Evolutionary conservation across 2,888 invertebrate species (phyloP), one percentile per base, ranked within the genome.

Genomic region (Ophion slaviceki): DNA sequence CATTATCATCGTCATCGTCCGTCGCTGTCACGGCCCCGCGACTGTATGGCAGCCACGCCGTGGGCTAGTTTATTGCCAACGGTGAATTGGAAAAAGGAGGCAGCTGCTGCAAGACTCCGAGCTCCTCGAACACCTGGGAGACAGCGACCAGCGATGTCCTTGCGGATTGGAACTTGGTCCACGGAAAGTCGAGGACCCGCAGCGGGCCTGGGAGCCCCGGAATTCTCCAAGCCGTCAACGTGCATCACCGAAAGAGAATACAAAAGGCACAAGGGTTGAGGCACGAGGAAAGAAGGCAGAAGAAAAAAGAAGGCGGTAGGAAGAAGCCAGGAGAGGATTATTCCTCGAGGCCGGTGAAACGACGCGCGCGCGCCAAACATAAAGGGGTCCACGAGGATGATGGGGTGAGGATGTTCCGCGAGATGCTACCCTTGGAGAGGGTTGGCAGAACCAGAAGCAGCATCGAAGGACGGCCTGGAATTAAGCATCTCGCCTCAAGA

Each of bases 401-500:
- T 78, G 77, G 76, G 71, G 75, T 68, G 74, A 68, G 80, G 85
- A 80, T 85, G 81, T 76, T 85, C 87, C 71, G 87, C 85, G 90
- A 90, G 89, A 88, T 89, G 88, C 89, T 90, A 87, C 88, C 89
- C 89, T 89, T 85, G 88, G 90, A 82, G 85, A 82, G 85, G 85
- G 79, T 80, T 82, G 82, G 32, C 78, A 70, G 84, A 76, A 74
- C 40, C 40, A 40, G 40, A 40, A 40, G 45, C 66, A 75, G 79
- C 72, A 79, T 76, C 82, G 72, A 82, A 85, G 82, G 82, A 82
- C 82, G 82, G 80, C 76, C 85, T 67, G 85, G 85, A 85, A 85
- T 85, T 85, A 93, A 93, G 93, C 93, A 93, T 93, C 92, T 93
- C 92, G 93, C 93, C 92, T 92, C 92, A 93, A 93, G 93, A 93